Base-by-base conservation (phyloP, 2,888 invertebrate species). In the Trypoxylon attenuatum region DNA sequence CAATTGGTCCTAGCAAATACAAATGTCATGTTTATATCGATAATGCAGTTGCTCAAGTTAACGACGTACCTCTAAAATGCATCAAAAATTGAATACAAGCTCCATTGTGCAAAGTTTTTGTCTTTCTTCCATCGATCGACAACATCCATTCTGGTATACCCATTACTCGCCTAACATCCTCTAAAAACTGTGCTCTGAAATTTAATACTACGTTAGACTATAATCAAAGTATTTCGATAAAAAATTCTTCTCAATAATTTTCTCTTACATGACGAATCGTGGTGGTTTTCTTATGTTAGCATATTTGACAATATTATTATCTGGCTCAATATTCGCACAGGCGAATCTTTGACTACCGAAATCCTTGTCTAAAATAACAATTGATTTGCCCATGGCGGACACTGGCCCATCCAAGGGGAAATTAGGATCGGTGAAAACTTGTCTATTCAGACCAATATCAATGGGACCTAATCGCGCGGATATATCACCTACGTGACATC, bases 61-160 rank as follows among this genome's bases (percentile, higher is more conserved):
- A 22, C 47, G 8, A 39, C 22, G 33, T 33, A 88, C 92, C 94
- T 88, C 92, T 93, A 86, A 97, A 97, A 87, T 96, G 96, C 79
- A 97, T 89, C 55, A 95, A 89, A 81, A 97, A 89, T 87, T 96
- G 96, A 15, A 96, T 89, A 82, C 97, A 97, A 45, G 93, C 90
- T 57, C 94, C 93, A 69, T 91, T 90, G 83, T 96, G 94, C 51
- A 97, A 88, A 22, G 90, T 87, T 82, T 93, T 93, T 0, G 96
- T 95, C 84, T 92, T 92, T 4, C 96, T 90, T 29, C 93, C 91
- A 88, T 96, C 96, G 54, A 95, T 93, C 15, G 93, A 92, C 72
- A 97, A 84, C 92, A 96, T 94, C 97, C 97, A 97, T 83, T 94
- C 94, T 0, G 96, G 96, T 55, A 94, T 92, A 22, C 95, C 96